Base-by-base conservation (phyloP, 2,797 vertebrate genomes). In the Philypnodon macrostomus region DNA sequence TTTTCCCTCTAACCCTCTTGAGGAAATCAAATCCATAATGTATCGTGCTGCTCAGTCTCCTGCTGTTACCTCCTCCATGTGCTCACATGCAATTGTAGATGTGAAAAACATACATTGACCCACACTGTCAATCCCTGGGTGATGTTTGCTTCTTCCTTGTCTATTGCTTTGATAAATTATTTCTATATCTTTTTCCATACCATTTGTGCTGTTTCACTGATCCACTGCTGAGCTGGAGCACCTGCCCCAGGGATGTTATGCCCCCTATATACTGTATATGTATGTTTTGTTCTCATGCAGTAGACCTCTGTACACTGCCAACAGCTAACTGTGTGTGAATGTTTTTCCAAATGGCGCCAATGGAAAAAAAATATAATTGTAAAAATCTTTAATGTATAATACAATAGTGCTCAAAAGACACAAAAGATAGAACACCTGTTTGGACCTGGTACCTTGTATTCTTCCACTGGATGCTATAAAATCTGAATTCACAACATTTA, bases 341-440 rank as follows among this genome's bases (percentile, higher is more conserved):
- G 61, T 70, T 70, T 73, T 65, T 75, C 58, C 70, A 58, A 52
- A 56, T 47, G 45, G 48, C 17, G 41, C 58, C 49, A 40, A 47
- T 38, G 40, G 46, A 64, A n/a, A n/a, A n/a, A n/a, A n/a, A n/a
- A n/a, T n/a, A n/a, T n/a, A n/a, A n/a, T n/a, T n/a, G n/a, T n/a
- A n/a, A n/a, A n/a, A n/a, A n/a, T n/a, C n/a, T n/a, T n/a, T n/a
- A n/a, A n/a, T n/a, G n/a, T n/a, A n/a, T n/a, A n/a, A n/a, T 30
- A 33, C 14, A 16, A 1, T 23, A 23, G 21, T 23, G 21, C 21
- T 23, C 21, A 23, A 23, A 23, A 23, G 3, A 3, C 21, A 23
- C 3, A 23, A 3, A 23, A 23, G 3, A 23, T 3, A 3, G 21
- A 23, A 23, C 6, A 23, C n/a, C n/a, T n/a, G n/a, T n/a, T n/a